Conservation (phyloP, 2,113 vertebrate genomes). For the Xyliphius kryptos region DNA sequence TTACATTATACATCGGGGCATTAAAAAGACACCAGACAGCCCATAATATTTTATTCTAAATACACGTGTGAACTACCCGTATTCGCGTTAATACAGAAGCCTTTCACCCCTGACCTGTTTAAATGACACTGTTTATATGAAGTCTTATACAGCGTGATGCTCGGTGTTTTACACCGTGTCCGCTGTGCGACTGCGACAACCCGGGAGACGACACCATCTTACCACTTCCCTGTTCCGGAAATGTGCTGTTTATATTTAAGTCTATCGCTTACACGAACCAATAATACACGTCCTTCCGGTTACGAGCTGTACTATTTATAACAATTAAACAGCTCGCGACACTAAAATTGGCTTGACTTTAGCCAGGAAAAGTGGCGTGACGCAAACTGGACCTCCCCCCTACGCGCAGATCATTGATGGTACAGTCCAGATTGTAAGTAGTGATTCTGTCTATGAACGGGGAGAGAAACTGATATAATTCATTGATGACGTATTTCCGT, state of each 20-base stretch:
- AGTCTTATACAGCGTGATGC: too few species aligned
- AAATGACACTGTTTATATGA: constrained; percentile 2
- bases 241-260: neutral
- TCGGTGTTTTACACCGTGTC: constrained; percentile 16
- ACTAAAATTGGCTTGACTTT: constrained; percentile 5
- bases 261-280: neutral
- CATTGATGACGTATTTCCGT: too few species aligned
- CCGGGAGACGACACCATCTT: too few species aligned
- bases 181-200: constrained; percentile 5
- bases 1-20: neutral
- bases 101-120: constrained; percentile 5
- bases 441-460: too few species aligned
- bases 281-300: too few species aligned
- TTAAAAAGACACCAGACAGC: constrained; percentile 9
- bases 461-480: too few species aligned
- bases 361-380: too few species aligned
- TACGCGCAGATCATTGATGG: constrained; percentile 56
- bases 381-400: constrained; percentile 23
- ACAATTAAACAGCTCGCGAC: constrained; percentile 8
- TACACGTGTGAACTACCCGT: too few species aligned
- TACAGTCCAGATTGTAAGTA: constrained; percentile 66
- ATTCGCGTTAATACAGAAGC: too few species aligned
- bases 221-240: constrained; percentile 10
- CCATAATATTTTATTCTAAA: too few species aligned
- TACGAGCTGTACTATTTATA: neutral